Evolutionary conservation across 2,888 invertebrate genomes (phyloP).

Genomic region (Scaptodrosophila latifasciaeformis): DNA sequence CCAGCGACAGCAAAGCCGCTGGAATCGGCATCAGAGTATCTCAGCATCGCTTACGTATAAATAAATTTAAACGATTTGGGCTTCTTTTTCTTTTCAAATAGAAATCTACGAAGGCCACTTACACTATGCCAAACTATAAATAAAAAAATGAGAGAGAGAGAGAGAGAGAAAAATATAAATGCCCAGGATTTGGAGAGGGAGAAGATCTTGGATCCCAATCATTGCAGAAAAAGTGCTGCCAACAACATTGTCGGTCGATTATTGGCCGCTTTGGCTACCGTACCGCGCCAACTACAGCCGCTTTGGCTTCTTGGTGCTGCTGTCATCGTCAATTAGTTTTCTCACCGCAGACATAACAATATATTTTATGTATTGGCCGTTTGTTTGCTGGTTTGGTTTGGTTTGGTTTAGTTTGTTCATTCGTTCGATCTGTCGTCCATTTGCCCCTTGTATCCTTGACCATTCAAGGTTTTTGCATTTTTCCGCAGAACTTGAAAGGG

Average conservation of each 20-base stretch:
- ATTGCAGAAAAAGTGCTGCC: constrained; percentile 24
- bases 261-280: background rate
- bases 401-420: constrained; percentile 22
- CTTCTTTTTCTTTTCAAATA: constrained; percentile 33
- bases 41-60: constrained; percentile 40
- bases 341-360: constrained; percentile 66
- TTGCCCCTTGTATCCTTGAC: constrained; percentile 12
- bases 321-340: constrained; percentile 66
- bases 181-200: too few relatives aligned
- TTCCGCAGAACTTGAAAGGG: constrained; percentile 24
- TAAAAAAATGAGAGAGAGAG: background rate
- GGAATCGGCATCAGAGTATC: too few relatives aligned
- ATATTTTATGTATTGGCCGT: constrained; percentile 62
- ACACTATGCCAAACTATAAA: constrained; percentile 18
- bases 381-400: constrained; percentile 27
- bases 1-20: too few relatives aligned
- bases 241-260: background rate
- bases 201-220: too few relatives aligned
- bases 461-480: constrained; percentile 25
- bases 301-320: constrained; percentile 16
- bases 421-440: constrained; percentile 16
- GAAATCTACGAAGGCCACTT: constrained; percentile 57
- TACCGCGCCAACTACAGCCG: constrained; percentile 9
- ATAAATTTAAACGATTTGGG: constrained; percentile 56
- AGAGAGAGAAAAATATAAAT: background rate